phyloP scores from a whole-genome alignment of 2,888 invertebrate species.

The Ernsta delagoae region DNA sequence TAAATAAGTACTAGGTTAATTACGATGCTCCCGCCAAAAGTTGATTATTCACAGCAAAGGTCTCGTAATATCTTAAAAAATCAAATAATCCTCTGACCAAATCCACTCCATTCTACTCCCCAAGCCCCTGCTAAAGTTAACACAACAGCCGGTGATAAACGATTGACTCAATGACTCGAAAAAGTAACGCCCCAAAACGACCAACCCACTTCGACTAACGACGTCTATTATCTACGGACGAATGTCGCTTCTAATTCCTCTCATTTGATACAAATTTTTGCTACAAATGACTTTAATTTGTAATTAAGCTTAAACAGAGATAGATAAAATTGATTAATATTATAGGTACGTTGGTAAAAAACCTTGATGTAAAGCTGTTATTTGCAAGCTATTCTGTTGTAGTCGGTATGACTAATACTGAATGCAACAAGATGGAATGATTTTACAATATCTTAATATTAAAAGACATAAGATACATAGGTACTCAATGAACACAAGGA shows the following conservation, averaged over 20 bases:
- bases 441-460: no score
- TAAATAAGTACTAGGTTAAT: no score
- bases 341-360: background rate
- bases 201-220: constrained; percentile 74
- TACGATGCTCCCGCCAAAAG: background rate
- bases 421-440: no score
- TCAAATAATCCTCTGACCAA: constrained; percentile 10
- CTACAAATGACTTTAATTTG: constrained; percentile 24
- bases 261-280: constrained; percentile 54
- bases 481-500: no score
- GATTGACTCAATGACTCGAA: constrained; percentile 84
- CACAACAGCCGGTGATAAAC: constrained; percentile 83
- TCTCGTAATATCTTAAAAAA: background rate
- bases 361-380: no score
- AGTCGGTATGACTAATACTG: no score
- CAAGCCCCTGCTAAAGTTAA: constrained; percentile 70
- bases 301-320: background rate
- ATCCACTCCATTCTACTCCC: constrained; percentile 52
- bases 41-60: background rate
- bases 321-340: no score
- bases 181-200: constrained; percentile 78
- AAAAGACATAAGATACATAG: no score
- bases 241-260: constrained; percentile 58
- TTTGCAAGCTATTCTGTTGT: no score
- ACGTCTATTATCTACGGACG: constrained; percentile 72